Conservation (phyloP, 53 echinoderm and acorn worm species). For the Stichopus horrens region DNA sequence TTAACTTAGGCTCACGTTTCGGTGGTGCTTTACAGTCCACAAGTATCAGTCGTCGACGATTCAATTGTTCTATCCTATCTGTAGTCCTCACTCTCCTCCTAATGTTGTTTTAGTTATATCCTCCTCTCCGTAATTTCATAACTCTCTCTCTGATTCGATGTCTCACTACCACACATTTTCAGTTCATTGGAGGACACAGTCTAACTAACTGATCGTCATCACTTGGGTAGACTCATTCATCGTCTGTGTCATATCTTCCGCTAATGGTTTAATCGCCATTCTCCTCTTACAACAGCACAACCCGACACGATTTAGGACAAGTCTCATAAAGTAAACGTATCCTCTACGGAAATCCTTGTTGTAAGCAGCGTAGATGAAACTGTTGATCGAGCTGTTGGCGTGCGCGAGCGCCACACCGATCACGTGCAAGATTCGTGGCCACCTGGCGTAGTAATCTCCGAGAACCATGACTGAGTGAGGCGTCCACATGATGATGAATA, state of each 20-base stretch:
- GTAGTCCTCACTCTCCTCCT: too few species aligned
- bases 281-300: background rate
- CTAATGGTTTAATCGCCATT: background rate
- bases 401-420: slow-evolving; percentile 44
- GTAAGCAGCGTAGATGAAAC: slow-evolving; percentile 45
- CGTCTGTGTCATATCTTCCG: background rate
- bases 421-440: slow-evolving; percentile 46
- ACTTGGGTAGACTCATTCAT: background rate
- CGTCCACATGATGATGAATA: slow-evolving; percentile 51
- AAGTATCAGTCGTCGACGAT: too few species aligned
- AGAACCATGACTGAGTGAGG: slow-evolving; percentile 48
- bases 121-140: too few species aligned
- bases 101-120: too few species aligned
- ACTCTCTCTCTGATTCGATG: too few species aligned
- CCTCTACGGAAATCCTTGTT: slow-evolving; percentile 44
- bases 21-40: too few species aligned
- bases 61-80: too few species aligned
- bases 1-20: too few species aligned
- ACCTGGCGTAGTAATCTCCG: slow-evolving; percentile 18
- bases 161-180: too few species aligned
- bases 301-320: background rate
- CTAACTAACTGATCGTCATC: background rate
- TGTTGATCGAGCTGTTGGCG: slow-evolving; percentile 52
- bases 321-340: slow-evolving; percentile 12
- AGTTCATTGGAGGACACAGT: too few species aligned